A percentile compares a stretch with the other conserved stretches of the same genome.
These are phyloP conservation scores for Pionites leucogaster DNA, from an alignment of 2,113 vertebrate species.

Conservation along the genomic window DNA sequence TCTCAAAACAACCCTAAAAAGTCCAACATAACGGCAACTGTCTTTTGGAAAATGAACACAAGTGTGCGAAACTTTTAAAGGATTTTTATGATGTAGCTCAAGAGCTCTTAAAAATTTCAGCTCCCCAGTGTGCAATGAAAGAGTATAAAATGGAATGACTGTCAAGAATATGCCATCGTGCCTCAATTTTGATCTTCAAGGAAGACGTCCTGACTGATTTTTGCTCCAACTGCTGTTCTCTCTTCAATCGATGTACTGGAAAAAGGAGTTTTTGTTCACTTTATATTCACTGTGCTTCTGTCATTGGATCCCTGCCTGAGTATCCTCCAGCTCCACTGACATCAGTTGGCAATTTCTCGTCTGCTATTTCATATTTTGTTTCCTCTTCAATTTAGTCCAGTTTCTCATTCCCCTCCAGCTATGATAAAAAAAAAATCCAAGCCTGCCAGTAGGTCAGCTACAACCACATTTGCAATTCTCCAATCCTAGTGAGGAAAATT, in stretches of 20 bases:
- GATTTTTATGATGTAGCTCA: constrained; percentile 61
- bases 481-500: background rate
- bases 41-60: constrained; percentile 43
- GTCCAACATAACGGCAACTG: constrained; percentile 9
- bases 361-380: constrained; percentile 63
- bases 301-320: constrained; percentile 65
- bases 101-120: constrained; percentile 62
- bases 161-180: constrained; percentile 53
- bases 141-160: constrained; percentile 56
- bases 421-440: background rate
- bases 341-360: constrained; percentile 53
- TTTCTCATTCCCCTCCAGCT: background rate
- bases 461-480: background rate
- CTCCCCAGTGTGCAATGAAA: constrained; percentile 59
- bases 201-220: constrained; percentile 66
- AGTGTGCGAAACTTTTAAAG: constrained; percentile 53
- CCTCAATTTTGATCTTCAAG: constrained; percentile 60
- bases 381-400: constrained; percentile 24
- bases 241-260: constrained; percentile 47
- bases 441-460: background rate
- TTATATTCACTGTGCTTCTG: constrained; percentile 63
- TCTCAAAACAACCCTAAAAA: constrained; percentile 36
- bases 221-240: constrained; percentile 58
- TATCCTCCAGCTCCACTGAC: constrained; percentile 53
- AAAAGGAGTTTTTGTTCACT: constrained; percentile 67